phyloP scores from a whole-genome alignment of 2,113 vertebrate genomes.

The Platysternon megacephalum region DNA sequence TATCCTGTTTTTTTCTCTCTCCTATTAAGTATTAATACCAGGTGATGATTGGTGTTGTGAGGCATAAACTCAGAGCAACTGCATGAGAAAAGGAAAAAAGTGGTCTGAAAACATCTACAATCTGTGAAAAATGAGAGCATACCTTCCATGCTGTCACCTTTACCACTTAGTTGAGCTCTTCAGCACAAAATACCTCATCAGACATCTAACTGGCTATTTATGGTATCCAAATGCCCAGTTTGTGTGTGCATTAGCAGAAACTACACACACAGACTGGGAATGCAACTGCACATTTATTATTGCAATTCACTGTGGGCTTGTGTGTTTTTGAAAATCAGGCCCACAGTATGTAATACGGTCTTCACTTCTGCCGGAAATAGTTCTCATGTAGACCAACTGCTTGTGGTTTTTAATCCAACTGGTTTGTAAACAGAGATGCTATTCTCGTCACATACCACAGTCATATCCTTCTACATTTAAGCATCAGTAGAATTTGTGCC shows the following conservation, averaged over 20 bases:
- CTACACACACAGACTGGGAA: fast-evolving
- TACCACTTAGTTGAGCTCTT: background rate
- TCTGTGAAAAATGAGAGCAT: constrained; percentile 23
- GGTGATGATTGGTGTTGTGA: background rate
- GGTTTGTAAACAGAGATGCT: constrained; percentile 12
- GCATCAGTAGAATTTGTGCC: constrained; percentile 28
- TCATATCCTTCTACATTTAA: constrained; percentile 20
- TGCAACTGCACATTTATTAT: background rate
- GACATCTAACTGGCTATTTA: background rate
- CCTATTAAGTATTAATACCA: background rate
- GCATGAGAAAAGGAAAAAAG: constrained; percentile 27
- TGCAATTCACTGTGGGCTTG: background rate
- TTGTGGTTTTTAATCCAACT: constrained; percentile 9
- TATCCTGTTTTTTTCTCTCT: background rate
- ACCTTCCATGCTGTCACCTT: constrained; percentile 11
- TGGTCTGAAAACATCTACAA: constrained; percentile 14
- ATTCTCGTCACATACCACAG: background rate
- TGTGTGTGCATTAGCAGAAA: background rate
- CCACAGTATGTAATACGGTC: background rate
- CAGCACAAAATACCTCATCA: background rate
- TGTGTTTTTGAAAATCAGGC: background rate
- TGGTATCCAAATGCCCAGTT: background rate
- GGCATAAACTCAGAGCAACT: background rate
- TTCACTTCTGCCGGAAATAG: constrained; percentile 16
- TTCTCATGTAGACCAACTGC: constrained; percentile 57